Percentiles rank a stretch among this genome's conserved stretches.
phyloP scores from a whole-genome alignment of 2,797 vertebrate genomes.

The Hippopotamyrus pictus region DNA sequence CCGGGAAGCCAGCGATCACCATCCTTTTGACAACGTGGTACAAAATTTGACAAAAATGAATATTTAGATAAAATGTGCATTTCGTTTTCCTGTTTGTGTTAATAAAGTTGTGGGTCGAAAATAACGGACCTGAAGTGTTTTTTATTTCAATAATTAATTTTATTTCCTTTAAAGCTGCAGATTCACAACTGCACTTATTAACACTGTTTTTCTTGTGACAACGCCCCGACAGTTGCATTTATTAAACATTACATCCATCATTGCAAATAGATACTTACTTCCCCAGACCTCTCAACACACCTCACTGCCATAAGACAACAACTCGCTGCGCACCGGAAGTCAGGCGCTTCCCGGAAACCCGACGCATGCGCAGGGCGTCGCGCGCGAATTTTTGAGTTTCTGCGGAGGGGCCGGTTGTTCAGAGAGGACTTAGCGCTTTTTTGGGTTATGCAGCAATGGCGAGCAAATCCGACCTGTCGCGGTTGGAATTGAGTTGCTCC shows the following conservation, averaged over 20 bases:
- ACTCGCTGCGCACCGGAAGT: not conserved
- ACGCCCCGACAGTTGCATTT: not conserved
- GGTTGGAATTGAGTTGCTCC: slow-evolving; percentile 27
- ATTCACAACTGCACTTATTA: not conserved
- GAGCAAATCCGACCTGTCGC: slow-evolving; percentile 27
- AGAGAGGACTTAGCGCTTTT: not conserved
- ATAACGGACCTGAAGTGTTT: not conserved
- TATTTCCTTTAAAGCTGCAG: not conserved
- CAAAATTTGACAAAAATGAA: not conserved
- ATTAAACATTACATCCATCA: not conserved
- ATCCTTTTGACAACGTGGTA: not conserved
- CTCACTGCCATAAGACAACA: not conserved
- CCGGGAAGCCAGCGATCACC: not conserved
- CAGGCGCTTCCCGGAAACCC: not conserved
- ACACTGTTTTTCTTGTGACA: not conserved
- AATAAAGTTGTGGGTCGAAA: not conserved
- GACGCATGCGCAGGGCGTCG: slow-evolving; percentile 67
- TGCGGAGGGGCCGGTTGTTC: not conserved
- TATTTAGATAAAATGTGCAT: not conserved
- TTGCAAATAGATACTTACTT: not conserved
- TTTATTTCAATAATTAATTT: not conserved
- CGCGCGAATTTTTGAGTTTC: slow-evolving; percentile 61
- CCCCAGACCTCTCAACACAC: not conserved
- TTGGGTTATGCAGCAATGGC: slow-evolving; percentile 62
- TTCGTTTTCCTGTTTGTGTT: not conserved